Evolutionary conservation across 2,797 vertebrate species (phyloP).

Genomic region (Chelonia mydas): DNA sequence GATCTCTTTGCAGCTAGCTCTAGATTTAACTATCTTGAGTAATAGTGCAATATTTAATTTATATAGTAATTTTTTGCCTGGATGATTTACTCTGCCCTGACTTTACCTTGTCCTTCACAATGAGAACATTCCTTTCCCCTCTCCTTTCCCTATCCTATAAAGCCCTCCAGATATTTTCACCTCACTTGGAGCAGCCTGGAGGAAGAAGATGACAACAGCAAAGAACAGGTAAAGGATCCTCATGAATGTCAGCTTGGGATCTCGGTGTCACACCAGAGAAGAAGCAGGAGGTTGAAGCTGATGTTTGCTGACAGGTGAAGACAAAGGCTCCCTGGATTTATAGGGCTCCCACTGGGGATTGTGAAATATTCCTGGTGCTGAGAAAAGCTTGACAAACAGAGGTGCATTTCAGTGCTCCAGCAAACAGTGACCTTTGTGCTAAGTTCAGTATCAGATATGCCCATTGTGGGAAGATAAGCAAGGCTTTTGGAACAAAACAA

Average conservation of each 20-base stretch:
- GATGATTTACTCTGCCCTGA: neutral
- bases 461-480: rapidly evolving
- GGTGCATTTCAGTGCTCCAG: conserved; percentile 55
- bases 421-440: conserved; percentile 38
- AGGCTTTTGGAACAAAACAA: neutral
- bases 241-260: neutral
- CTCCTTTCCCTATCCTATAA: neutral
- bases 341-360: neutral
- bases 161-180: conserved; percentile 28
- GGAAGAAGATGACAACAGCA: conserved; percentile 8
- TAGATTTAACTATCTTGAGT: no score
- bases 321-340: conserved; percentile 52
- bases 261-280: neutral
- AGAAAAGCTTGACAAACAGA: conserved; percentile 42
- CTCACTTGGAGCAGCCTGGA: conserved; percentile 54
- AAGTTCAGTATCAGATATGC: neutral
- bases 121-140: neutral
- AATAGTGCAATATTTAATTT: neutral
- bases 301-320: neutral
- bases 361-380: neutral
- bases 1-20: no score
- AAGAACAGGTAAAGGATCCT: conserved; percentile 58
- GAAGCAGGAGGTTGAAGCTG: neutral
- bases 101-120: neutral
- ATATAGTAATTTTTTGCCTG: neutral